A percentile compares a stretch with the other conserved stretches of the same genome.
Evolutionary conservation across 2,797 vertebrate species (phyloP).

Genomic region (Coregonus suidteri): DNA sequence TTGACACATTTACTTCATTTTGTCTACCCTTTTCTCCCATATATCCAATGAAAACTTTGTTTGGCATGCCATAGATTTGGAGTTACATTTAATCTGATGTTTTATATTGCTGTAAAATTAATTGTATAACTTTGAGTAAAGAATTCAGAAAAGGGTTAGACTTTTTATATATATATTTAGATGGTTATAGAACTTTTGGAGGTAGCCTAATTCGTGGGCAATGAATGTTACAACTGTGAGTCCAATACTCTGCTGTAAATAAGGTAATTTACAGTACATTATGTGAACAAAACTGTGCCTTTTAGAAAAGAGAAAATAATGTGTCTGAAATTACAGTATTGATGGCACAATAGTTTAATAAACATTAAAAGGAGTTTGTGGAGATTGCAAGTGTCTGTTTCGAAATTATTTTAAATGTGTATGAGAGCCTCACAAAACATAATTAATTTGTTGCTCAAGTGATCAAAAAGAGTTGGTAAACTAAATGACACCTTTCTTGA

Average conservation of each 20-base stretch:
- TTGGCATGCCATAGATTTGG: constrained; percentile 27
- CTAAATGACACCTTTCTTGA: not conserved
- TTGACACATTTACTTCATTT: constrained; percentile 2
- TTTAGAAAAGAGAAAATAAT: constrained; percentile 47
- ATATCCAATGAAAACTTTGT: constrained; percentile 37
- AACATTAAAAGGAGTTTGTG: constrained; percentile 51
- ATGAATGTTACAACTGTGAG: constrained; percentile 37
- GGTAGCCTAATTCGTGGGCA: constrained; percentile 36
- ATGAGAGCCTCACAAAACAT: not conserved
- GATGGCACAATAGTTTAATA: constrained; percentile 62
- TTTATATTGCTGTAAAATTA: constrained; percentile 37
- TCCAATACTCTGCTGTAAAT: constrained; percentile 63
- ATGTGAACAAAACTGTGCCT: constrained; percentile 74
- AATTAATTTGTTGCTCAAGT: not conserved
- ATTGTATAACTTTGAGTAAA: constrained; percentile 32
- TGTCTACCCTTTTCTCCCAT: constrained; percentile 13
- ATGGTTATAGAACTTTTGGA: constrained; percentile 41
- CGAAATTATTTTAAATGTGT: not conserved
- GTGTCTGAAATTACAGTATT: constrained; percentile 64
- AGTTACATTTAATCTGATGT: constrained; percentile 53
- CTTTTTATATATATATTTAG: constrained; percentile 50
- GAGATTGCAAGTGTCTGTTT: constrained; percentile 1
- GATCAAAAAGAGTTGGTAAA: not conserved
- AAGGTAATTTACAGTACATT: constrained; percentile 57
- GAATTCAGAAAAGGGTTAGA: constrained; percentile 56